phyloP scores from a whole-genome alignment of 2,113 vertebrate species.

The Mandrillus leucophaeus region DNA sequence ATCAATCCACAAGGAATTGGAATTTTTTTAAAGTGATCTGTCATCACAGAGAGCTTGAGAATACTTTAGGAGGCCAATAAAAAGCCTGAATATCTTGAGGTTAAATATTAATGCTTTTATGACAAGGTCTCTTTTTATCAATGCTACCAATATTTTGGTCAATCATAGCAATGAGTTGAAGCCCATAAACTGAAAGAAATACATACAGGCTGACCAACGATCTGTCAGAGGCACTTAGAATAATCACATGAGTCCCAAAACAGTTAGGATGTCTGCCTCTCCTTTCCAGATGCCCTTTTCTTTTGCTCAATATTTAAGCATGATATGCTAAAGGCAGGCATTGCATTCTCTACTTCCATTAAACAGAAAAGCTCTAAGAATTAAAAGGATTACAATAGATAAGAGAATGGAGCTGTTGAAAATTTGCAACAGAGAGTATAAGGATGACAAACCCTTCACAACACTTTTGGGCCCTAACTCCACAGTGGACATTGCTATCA shows the following conservation, averaged over 20 bases:
- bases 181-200: background rate
- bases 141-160: background rate
- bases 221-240: background rate
- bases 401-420: background rate
- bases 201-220: background rate
- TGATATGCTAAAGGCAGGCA: background rate
- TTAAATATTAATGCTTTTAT: conserved; percentile 32
- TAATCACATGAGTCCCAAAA: background rate
- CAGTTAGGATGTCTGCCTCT: background rate
- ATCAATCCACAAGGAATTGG: background rate
- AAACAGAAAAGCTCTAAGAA: background rate
- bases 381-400: background rate
- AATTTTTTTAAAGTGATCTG: background rate
- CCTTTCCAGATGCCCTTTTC: background rate
- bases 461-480: background rate
- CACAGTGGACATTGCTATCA: background rate
- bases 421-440: background rate
- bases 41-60: background rate
- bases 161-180: background rate
- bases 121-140: conserved; percentile 36
- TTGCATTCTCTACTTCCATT: background rate
- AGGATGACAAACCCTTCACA: background rate
- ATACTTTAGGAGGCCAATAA: background rate
- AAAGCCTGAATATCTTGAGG: background rate
- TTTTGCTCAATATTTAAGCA: background rate